Conservation (phyloP, 2,888 invertebrate genomes). For the Coenonympha glycerion region DNA sequence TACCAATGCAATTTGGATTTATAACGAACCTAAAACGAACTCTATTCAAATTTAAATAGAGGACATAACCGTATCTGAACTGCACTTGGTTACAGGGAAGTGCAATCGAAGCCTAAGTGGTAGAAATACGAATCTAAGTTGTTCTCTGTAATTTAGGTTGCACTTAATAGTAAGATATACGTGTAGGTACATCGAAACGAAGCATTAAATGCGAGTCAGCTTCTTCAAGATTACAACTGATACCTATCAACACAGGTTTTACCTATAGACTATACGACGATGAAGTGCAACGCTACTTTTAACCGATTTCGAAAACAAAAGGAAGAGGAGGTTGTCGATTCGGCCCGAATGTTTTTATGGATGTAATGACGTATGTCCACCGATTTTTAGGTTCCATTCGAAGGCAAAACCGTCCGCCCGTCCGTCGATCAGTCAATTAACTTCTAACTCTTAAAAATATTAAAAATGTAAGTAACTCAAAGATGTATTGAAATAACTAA, state of each 20-base stretch:
- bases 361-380: no score
- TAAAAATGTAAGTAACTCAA: no score
- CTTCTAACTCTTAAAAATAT: not conserved
- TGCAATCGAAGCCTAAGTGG: slow-evolving; percentile 45
- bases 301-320: no score
- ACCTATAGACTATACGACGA: no score
- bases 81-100: slow-evolving; percentile 42
- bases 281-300: no score
- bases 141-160: slow-evolving; percentile 24
- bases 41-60: slow-evolving; percentile 33
- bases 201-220: not conserved
- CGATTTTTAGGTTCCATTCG: no score
- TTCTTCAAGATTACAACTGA: no score
- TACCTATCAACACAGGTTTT: no score
- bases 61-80: slow-evolving; percentile 28
- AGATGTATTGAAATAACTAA: not conserved
- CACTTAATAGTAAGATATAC: slow-evolving; percentile 10
- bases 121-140: slow-evolving; percentile 40
- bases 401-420: no score
- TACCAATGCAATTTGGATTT: slow-evolving; percentile 32
- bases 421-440: no score
- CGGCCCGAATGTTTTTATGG: no score
- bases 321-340: no score
- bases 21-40: slow-evolving; percentile 31
- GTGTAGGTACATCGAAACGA: not conserved